A percentile compares a stretch with the other conserved stretches of the same genome.
phyloP scores from a whole-genome alignment of 2,888 invertebrate genomes.

The Flexamia atlantica region DNA sequence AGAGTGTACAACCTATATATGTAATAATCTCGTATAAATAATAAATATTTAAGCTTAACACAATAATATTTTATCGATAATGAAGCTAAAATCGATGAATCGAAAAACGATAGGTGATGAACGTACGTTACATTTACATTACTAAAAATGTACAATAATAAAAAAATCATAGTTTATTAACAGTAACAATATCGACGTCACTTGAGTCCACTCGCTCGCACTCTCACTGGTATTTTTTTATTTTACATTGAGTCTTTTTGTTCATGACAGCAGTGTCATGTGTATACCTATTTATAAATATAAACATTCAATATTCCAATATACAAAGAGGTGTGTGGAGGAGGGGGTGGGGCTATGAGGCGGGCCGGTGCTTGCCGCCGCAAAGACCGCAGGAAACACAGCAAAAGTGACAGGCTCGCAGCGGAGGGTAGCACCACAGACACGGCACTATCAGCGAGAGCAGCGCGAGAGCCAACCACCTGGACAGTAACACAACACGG shows the following conservation, averaged over 20 bases:
- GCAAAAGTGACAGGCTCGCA: conserved; percentile 90
- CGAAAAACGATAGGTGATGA: conserved; percentile 60
- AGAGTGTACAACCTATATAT: conserved; percentile 63
- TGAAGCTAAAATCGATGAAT: conserved; percentile 62
- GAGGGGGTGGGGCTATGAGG: conserved; percentile 64
- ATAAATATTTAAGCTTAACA: conserved; percentile 64
- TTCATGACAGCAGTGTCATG: conserved; percentile 1
- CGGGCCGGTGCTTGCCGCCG: conserved; percentile 84
- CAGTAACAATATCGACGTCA: conserved; percentile 59
- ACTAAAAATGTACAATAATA: conserved; percentile 61
- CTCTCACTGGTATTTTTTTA: conserved; percentile 25
- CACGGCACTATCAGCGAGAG: conserved; percentile 94
- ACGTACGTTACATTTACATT: conserved; percentile 61
- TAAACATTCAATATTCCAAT: conserved; percentile 61
- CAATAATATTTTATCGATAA: conserved; percentile 53
- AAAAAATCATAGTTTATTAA: conserved; percentile 61
- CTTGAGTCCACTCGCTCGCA: conserved; percentile 27
- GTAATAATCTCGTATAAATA: conserved; percentile 61
- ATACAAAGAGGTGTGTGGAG: conserved; percentile 53
- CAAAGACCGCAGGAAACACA: conserved; percentile 89
- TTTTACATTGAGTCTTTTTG: conserved; percentile 28
- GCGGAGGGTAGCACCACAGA: conserved; percentile 94
- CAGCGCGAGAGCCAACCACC: conserved; percentile 90
- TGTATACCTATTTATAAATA: conserved; percentile 63
- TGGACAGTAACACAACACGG: not conserved